These are phyloP conservation scores for Liolophura sinensis DNA, from an alignment of 1,140 invertebrate species.

Conservation along the genomic window DNA sequence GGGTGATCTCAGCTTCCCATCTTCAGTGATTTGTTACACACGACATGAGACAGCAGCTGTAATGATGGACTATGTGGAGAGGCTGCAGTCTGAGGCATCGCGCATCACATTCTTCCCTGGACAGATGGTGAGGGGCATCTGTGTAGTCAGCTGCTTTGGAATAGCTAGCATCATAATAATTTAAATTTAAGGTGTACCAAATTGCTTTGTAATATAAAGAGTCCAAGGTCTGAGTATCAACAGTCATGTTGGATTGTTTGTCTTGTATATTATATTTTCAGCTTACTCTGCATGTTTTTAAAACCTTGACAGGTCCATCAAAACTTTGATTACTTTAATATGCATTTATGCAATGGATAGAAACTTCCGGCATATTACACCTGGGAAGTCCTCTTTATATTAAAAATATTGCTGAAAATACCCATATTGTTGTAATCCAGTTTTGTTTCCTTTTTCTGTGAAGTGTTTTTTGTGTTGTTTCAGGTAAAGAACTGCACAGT, in stretches of 20 bases:
- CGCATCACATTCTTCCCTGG: constrained; percentile 56
- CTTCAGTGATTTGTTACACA: constrained; percentile 56
- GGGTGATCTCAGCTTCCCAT: constrained; percentile 45
- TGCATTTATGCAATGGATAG: no score
- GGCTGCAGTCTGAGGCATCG: constrained; percentile 44
- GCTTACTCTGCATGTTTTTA: not conserved
- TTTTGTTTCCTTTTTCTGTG: not conserved
- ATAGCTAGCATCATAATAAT: not conserved
- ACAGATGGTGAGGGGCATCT: constrained; percentile 32
- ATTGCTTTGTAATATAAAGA: no score
- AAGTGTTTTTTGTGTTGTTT: constrained; percentile 8
- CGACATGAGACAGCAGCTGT: constrained; percentile 49
- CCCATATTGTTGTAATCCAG: no score
- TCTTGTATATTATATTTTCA: not conserved
- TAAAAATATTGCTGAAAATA: no score
- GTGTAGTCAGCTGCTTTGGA: constrained; percentile 15
- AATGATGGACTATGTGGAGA: constrained; percentile 51
- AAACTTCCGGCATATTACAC: no score
- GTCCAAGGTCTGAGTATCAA: no score
- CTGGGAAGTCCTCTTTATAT: no score
- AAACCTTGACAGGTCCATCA: not conserved
- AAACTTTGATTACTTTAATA: no score
- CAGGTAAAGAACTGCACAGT: constrained; percentile 52
- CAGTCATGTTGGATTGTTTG: no score
- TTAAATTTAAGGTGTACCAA: no score